A percentile compares a stretch with the other conserved stretches of the same genome.
phyloP scores from a whole-genome alignment of 92 coral and sea anemone species.

The Porites divaricata region DNA sequence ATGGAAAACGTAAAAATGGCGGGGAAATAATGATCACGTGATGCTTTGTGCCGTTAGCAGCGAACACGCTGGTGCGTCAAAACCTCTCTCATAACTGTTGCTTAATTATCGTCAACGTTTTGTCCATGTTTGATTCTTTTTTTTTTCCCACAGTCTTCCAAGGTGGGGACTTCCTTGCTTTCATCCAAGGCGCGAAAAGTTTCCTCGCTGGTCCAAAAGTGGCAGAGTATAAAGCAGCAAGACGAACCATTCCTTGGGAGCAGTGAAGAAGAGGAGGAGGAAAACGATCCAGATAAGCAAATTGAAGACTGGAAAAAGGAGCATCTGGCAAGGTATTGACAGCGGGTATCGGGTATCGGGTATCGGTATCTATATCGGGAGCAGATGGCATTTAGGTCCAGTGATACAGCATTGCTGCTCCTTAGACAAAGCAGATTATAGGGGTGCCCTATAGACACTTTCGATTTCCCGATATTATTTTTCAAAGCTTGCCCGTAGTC shows the following conservation, averaged over 20 bases:
- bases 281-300: constrained; percentile 65
- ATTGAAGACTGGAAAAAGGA: constrained; percentile 90
- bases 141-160: constrained; percentile 49
- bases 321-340: constrained; percentile 76
- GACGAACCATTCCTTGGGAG: constrained; percentile 73
- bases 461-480: too few species aligned
- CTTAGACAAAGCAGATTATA: too few species aligned
- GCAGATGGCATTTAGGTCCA: too few species aligned
- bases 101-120: not conserved
- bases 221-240: constrained; percentile 92
- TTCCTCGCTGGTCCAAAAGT: constrained; percentile 94
- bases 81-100: not conserved
- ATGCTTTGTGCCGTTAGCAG: too few species aligned
- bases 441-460: too few species aligned
- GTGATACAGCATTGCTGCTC: too few species aligned
- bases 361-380: too few species aligned
- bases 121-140: not conserved
- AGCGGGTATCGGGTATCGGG: too few species aligned
- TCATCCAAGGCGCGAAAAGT: constrained; percentile 96
- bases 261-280: constrained; percentile 87
- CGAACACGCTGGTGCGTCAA: too few species aligned
- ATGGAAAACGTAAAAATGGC: too few species aligned
- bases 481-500: too few species aligned
- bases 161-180: constrained; percentile 73
- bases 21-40: too few species aligned